Conservation (phyloP, 2,797 vertebrate genomes). For the Podarcis siculus region DNA sequence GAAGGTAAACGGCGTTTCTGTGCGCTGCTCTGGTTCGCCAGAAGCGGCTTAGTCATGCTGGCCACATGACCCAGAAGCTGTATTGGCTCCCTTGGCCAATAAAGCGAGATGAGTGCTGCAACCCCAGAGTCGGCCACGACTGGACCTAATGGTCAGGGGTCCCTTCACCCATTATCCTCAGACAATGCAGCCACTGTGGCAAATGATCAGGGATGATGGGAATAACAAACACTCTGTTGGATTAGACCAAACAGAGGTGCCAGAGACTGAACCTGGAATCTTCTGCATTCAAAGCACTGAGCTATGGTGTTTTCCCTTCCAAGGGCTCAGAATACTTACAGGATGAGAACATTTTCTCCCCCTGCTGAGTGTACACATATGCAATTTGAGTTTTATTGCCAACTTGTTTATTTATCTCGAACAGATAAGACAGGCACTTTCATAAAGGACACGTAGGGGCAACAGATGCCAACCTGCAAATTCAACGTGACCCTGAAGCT, state of each 20-base stretch:
- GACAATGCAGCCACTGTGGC: too few relatives aligned
- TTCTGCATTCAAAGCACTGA: background rate
- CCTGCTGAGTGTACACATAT: constrained; percentile 1
- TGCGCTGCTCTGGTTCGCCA: too few relatives aligned
- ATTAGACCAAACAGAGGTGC: background rate
- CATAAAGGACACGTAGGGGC: constrained; percentile 37
- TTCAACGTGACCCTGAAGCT: constrained; percentile 41
- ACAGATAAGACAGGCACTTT: constrained; percentile 1
- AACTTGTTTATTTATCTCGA: constrained; percentile 20
- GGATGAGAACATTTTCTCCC: constrained; percentile 1
- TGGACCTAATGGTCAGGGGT: too few relatives aligned
- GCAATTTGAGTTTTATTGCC: constrained; percentile 8
- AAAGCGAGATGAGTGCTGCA: too few relatives aligned
- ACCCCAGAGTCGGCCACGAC: too few relatives aligned
- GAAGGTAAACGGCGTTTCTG: too few relatives aligned
- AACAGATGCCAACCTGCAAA: constrained; percentile 50
- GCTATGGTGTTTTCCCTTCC: background rate
- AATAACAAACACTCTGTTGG: too few relatives aligned
- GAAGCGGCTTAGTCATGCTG: too few relatives aligned
- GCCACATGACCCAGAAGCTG: too few relatives aligned
- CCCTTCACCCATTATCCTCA: too few relatives aligned
- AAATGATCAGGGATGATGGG: too few relatives aligned
- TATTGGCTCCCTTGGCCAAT: too few relatives aligned
- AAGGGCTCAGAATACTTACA: background rate
- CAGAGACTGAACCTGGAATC: background rate